phyloP scores from a whole-genome alignment of 2,888 invertebrate species.

The Oegoconia quadripuncta region DNA sequence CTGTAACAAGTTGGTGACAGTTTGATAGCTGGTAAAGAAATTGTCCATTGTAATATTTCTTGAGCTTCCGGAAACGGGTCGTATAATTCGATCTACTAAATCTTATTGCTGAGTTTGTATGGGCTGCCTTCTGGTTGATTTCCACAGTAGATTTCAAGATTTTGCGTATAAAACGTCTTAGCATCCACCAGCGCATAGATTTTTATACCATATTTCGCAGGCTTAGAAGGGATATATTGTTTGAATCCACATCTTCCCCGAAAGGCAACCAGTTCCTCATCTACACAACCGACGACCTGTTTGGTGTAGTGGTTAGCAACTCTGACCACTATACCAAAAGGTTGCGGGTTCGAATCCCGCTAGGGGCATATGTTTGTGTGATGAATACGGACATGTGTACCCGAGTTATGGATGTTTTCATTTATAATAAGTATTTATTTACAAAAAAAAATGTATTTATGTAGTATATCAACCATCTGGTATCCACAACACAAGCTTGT shows the following conservation, averaged over 20 bases:
- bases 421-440: too few species aligned
- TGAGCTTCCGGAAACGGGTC: constrained; percentile 16
- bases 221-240: constrained; percentile 11
- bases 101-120: constrained; percentile 13
- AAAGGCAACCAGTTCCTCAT: constrained; percentile 10
- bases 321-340: too few species aligned
- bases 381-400: too few species aligned
- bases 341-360: too few species aligned
- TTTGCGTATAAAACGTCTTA: neutral
- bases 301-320: too few species aligned
- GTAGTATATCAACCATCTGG: too few species aligned
- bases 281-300: too few species aligned
- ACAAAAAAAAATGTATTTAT: too few species aligned
- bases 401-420: too few species aligned
- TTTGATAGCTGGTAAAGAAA: constrained; percentile 20
- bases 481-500: too few species aligned
- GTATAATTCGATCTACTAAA: constrained; percentile 22
- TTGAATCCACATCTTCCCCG: constrained; percentile 10
- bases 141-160: neutral
- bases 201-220: constrained; percentile 11
- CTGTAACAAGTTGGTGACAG: constrained; percentile 15
- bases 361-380: too few species aligned
- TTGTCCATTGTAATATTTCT: constrained; percentile 24
- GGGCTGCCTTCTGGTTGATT: constrained; percentile 5
- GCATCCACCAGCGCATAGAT: constrained; percentile 4